Percentiles rank a stretch among this genome's conserved stretches.
These are phyloP conservation scores for Mesocricetus auratus DNA, from an alignment of 2,113 vertebrate genomes.

Conservation along the genomic window DNA sequence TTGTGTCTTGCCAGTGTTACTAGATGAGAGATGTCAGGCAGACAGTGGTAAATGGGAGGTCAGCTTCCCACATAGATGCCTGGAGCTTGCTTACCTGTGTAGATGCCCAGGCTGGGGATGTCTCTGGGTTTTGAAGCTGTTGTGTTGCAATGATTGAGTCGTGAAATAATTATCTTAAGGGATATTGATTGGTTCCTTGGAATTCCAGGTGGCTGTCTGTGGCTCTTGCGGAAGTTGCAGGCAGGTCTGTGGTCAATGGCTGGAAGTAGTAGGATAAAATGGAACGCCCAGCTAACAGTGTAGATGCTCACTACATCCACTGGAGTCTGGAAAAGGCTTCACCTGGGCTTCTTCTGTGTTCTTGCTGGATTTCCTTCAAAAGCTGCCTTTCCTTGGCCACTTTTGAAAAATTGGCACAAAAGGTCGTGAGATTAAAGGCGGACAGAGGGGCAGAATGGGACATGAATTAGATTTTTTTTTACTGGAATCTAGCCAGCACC, in stretches of 20 bases:
- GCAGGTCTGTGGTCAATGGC: neutral
- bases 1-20: neutral
- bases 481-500: neutral
- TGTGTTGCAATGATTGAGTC: neutral
- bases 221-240: neutral
- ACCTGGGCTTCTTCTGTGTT: accelerated
- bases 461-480: neutral
- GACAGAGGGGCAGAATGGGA: neutral
- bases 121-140: neutral
- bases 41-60: neutral
- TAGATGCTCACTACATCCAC: accelerated
- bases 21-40: neutral
- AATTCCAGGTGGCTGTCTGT: neutral
- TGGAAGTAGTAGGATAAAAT: neutral
- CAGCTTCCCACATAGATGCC: neutral
- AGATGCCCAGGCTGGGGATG: no score
- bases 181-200: neutral
- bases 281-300: neutral
- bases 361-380: neutral
- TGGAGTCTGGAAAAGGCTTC: neutral
- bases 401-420: neutral
- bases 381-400: neutral
- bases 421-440: neutral
- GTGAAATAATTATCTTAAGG: neutral
- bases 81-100: neutral